Conservation (phyloP, 1,140 invertebrate genomes). For the Cotesia chilonis region DNA sequence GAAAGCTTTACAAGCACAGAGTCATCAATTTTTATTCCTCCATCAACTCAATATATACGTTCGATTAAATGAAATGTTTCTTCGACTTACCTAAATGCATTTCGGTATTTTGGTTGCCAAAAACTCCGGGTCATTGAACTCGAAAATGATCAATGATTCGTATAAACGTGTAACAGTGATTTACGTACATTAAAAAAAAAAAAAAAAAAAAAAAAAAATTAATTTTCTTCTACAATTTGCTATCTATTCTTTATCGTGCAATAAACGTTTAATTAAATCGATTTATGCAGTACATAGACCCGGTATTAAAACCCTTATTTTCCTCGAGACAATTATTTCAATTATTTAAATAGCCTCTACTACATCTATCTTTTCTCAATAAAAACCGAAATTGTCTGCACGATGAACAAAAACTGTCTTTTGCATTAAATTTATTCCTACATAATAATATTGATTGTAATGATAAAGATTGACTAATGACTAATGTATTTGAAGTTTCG, state of each 20-base stretch:
- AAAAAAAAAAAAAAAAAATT: no score
- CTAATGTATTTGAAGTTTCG: neutral
- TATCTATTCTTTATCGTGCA: no score
- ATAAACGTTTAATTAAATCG: no score
- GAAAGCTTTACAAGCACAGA: neutral
- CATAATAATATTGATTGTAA: neutral
- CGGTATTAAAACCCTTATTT: no score
- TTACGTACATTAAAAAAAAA: neutral
- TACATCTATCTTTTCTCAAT: no score
- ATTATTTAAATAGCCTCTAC: no score
- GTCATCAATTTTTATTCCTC: conserved; percentile 17
- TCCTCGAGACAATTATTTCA: no score
- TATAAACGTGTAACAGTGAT: neutral
- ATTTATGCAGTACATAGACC: no score
- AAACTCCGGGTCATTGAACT: conserved; percentile 6
- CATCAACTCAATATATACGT: neutral
- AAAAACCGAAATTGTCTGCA: no score
- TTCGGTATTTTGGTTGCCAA: neutral
- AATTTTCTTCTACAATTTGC: no score
- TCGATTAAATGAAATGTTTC: neutral
- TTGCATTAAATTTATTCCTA: no score
- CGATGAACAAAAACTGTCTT: no score
- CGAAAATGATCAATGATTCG: neutral
- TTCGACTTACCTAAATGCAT: neutral
- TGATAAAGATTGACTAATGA: neutral